Evolutionary conservation across 2,113 vertebrate genomes (phyloP).

Genomic region (Ictidomys tridecemlineatus): DNA sequence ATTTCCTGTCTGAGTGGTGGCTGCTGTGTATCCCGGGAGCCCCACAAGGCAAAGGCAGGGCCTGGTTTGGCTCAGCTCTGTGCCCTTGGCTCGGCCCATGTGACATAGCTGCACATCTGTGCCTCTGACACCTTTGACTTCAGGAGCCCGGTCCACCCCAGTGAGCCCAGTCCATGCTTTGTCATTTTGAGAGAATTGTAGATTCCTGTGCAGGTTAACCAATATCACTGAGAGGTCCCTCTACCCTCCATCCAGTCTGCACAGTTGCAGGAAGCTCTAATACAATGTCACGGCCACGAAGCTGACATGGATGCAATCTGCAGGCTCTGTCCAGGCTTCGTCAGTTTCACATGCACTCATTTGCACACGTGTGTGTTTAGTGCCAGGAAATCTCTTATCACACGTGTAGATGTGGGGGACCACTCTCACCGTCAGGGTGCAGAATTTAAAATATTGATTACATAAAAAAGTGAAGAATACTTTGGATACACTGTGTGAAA

Average conservation of each 20-base stretch:
- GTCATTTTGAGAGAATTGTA: not conserved
- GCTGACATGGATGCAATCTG: not conserved
- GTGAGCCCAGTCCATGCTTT: not conserved
- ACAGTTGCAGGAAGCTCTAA: too few species aligned
- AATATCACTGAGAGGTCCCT: not conserved
- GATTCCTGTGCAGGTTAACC: not conserved
- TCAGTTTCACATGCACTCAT: not conserved
- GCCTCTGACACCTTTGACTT: not conserved
- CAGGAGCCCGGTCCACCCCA: not conserved
- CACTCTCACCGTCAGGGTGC: not conserved
- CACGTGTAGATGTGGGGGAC: not conserved
- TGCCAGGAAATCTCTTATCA: not conserved
- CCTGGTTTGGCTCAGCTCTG: too few species aligned
- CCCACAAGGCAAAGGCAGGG: not conserved
- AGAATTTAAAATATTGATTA: conserved; percentile 15
- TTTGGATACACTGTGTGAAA: not conserved
- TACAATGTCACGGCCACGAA: not conserved
- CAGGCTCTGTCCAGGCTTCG: not conserved
- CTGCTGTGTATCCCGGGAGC: too few species aligned
- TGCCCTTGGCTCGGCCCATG: too few species aligned
- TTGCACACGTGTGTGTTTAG: not conserved
- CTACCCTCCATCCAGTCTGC: not conserved
- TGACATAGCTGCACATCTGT: accelerated
- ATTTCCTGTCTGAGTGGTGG: not conserved
- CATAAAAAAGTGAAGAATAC: not conserved